phyloP scores from a whole-genome alignment of 2,888 invertebrate species.

The Cantharis flavilabris region DNA sequence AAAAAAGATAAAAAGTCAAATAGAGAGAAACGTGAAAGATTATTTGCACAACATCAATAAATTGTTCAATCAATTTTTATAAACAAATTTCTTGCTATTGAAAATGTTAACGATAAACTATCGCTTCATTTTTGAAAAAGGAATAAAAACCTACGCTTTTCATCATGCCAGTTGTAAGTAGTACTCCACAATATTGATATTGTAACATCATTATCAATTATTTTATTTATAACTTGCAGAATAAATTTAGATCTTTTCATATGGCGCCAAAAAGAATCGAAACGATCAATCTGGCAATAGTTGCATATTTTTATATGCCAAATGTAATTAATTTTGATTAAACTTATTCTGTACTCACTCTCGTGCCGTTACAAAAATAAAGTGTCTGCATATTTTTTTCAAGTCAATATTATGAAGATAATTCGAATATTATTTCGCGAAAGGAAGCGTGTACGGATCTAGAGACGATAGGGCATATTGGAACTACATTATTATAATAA shows the following conservation, averaged over 20 bases:
- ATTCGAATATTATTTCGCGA: too few relatives aligned
- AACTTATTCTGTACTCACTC: not conserved
- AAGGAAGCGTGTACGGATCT: too few relatives aligned
- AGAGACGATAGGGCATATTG: too few relatives aligned
- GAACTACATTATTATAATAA: too few relatives aligned
- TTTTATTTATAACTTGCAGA: not conserved
- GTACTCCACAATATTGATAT: not conserved
- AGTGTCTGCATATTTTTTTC: not conserved
- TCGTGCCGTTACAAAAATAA: not conserved
- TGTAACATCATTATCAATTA: not conserved
- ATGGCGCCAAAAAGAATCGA: not conserved
- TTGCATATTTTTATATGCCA: not conserved
- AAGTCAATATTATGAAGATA: not conserved
- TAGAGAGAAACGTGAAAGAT: too few relatives aligned
- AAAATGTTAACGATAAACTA: not conserved
- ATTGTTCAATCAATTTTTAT: not conserved
- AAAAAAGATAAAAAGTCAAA: not conserved
- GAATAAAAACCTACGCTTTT: not conserved
- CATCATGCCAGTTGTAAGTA: not conserved
- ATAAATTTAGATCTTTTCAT: not conserved
- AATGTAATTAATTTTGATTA: not conserved
- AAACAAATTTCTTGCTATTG: not conserved
- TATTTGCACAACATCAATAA: not conserved
- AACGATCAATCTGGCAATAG: not conserved
- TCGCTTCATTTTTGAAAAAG: not conserved